phyloP scores from a whole-genome alignment of 2,888 invertebrate species.

The Leucophora obtusa region DNA sequence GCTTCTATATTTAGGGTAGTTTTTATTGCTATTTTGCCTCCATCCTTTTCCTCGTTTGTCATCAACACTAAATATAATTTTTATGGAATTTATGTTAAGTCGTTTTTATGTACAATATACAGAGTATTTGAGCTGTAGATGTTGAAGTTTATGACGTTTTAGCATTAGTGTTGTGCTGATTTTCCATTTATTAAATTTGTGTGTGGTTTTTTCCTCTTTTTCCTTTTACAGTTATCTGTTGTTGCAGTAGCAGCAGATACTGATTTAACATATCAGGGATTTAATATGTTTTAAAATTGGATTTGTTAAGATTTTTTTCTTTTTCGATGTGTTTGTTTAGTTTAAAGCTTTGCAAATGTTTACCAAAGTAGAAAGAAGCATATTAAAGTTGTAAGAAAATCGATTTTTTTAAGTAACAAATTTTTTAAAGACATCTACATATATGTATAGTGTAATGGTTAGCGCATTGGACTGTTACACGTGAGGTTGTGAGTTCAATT shows the following conservation, averaged over 20 bases:
- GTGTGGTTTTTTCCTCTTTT: constrained; percentile 22
- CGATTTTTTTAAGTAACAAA: neutral
- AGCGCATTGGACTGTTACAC: too few species aligned
- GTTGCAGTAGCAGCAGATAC: constrained; percentile 49
- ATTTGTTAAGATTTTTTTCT: constrained; percentile 55
- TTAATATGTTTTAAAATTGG: constrained; percentile 64
- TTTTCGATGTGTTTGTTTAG: constrained; percentile 48
- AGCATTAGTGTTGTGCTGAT: constrained; percentile 61
- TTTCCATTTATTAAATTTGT: constrained; percentile 63
- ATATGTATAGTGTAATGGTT: too few species aligned
- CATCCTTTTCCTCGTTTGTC: constrained; percentile 24
- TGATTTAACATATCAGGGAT: constrained; percentile 65
- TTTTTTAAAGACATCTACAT: too few species aligned
- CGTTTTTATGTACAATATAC: constrained; percentile 31
- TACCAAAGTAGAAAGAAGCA: neutral
- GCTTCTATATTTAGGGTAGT: constrained; percentile 6
- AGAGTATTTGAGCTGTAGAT: constrained; percentile 24
- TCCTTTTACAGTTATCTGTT: neutral
- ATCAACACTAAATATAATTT: constrained; percentile 60
- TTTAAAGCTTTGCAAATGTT: constrained; percentile 29
- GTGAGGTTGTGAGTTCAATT: too few species aligned
- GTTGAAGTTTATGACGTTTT: constrained; percentile 53
- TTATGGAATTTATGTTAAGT: constrained; percentile 56
- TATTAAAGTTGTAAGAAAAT: neutral
- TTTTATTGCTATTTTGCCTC: constrained; percentile 23